These are phyloP conservation scores for Vipera ursinii DNA, from an alignment of 2,797 vertebrate genomes.

Conservation along the genomic window DNA sequence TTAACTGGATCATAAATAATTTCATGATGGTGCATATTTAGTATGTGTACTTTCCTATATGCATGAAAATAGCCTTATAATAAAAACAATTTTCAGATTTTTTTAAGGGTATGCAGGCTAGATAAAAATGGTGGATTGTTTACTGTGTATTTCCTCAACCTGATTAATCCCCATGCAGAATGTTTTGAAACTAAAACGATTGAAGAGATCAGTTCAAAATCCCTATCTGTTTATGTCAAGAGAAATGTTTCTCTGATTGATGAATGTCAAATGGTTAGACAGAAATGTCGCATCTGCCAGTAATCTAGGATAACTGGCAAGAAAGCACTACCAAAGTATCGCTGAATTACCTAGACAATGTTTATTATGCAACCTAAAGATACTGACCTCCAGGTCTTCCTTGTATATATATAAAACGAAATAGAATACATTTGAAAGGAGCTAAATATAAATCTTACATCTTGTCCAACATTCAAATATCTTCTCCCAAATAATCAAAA, in stretches of 20 bases:
- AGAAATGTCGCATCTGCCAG: not conserved
- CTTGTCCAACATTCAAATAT: constrained; percentile 49
- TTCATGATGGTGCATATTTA: constrained; percentile 44
- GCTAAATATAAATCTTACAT: constrained; percentile 48
- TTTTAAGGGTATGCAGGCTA: constrained; percentile 36
- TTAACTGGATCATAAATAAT: constrained; percentile 64
- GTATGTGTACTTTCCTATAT: constrained; percentile 47
- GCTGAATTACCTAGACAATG: not conserved
- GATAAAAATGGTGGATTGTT: constrained; percentile 41
- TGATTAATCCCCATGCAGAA: not conserved
- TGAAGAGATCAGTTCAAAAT: not conserved
- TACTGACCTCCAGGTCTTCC: not conserved
- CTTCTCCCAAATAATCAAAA: constrained; percentile 10
- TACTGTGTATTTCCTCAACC: not conserved
- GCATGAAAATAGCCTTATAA: constrained; percentile 52
- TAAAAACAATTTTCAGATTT: constrained; percentile 44
- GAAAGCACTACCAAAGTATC: not conserved
- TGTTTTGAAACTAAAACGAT: not conserved
- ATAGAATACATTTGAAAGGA: not conserved
- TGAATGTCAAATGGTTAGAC: not conserved
- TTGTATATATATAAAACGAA: not conserved
- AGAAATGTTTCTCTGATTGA: not conserved
- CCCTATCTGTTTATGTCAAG: not conserved
- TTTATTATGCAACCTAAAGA: not conserved
- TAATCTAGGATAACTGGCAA: not conserved